A percentile compares a stretch with the other conserved stretches of the same genome.
Evolutionary conservation across 2,797 vertebrate genomes (phyloP).

Genomic region (Lemur catta): DNA sequence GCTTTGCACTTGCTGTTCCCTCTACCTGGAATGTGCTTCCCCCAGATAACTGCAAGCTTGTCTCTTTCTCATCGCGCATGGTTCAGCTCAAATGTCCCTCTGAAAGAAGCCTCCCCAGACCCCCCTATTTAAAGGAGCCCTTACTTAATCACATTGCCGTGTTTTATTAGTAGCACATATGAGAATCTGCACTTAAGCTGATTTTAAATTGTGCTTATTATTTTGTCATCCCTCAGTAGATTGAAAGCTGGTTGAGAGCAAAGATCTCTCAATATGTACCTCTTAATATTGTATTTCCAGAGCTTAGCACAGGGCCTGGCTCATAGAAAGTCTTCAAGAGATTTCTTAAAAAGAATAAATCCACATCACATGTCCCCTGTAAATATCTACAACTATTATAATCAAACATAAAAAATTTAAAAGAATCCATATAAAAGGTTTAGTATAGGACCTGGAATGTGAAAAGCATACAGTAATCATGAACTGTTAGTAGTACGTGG

Average conservation of each 20-base stretch:
- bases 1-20: background rate
- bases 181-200: background rate
- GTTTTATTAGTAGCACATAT: background rate
- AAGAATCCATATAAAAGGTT: background rate
- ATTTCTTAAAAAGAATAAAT: background rate
- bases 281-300: background rate
- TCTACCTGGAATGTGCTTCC: background rate
- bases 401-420: too few relatives aligned
- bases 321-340: background rate
- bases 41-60: background rate
- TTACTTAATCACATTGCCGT: background rate
- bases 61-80: background rate
- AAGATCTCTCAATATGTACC: too few relatives aligned
- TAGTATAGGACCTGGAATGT: background rate
- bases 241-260: background rate
- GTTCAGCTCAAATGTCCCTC: background rate
- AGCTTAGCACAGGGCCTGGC: background rate
- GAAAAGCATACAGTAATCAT: background rate
- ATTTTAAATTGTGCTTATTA: background rate
- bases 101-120: background rate
- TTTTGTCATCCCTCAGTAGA: background rate
- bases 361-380: too few relatives aligned
- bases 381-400: too few relatives aligned
- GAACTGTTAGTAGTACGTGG: background rate
- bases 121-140: background rate